Evolutionary conservation across 2,888 invertebrate genomes (phyloP).

Genomic region (Lithophane ornitopus): DNA sequence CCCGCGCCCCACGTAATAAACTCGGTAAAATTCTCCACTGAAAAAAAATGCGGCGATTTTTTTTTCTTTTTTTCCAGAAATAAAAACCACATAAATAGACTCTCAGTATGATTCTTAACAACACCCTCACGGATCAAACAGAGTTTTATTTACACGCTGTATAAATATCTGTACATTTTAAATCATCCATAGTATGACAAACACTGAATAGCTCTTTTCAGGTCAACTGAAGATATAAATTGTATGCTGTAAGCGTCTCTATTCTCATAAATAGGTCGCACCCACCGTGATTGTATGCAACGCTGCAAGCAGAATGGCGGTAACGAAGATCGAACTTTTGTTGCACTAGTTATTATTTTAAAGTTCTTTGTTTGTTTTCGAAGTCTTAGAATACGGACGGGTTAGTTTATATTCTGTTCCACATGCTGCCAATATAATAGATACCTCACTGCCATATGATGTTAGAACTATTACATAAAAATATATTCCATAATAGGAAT

Average conservation of each 20-base stretch:
- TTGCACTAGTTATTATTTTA: slow-evolving; percentile 27
- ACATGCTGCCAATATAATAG: neutral
- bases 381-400: neutral
- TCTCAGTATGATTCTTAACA: too few relatives aligned
- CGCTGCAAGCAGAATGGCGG: slow-evolving; percentile 20
- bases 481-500: too few relatives aligned
- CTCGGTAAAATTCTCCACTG: too few relatives aligned
- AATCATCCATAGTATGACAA: slow-evolving; percentile 9
- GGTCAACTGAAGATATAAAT: slow-evolving; percentile 52
- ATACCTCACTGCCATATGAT: neutral
- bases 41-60: too few relatives aligned
- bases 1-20: too few relatives aligned
- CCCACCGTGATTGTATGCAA: slow-evolving; percentile 43
- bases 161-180: too few relatives aligned
- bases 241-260: slow-evolving; percentile 38
- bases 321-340: slow-evolving; percentile 49
- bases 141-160: too few relatives aligned
- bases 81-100: too few relatives aligned
- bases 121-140: too few relatives aligned
- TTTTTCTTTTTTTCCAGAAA: too few relatives aligned
- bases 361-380: slow-evolving; percentile 14
- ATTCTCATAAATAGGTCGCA: slow-evolving; percentile 51
- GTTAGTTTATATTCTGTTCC: neutral
- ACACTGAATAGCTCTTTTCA: slow-evolving; percentile 47
- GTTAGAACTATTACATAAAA: too few relatives aligned